A percentile compares a stretch with the other conserved stretches of the same genome.
Evolutionary conservation across 2,113 vertebrate genomes (phyloP).

Genomic region (Carassius auratus): DNA sequence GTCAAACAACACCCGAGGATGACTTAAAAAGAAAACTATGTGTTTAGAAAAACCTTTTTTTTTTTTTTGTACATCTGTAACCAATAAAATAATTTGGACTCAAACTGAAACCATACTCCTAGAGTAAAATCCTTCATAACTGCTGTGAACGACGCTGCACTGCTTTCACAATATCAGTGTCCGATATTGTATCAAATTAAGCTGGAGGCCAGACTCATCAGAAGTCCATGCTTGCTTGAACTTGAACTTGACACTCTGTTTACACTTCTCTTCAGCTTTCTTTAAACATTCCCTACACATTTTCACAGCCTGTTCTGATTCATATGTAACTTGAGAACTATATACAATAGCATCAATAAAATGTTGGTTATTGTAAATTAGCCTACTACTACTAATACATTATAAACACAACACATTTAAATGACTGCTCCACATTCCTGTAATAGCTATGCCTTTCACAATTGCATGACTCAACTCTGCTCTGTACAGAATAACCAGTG

Average conservation of each 20-base stretch:
- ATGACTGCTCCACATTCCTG: not conserved
- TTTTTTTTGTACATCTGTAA: slow-evolving; percentile 48
- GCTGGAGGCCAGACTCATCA: not conserved
- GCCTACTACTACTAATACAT: not conserved
- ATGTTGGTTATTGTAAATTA: not conserved
- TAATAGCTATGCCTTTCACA: not conserved
- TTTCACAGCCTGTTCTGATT: not conserved
- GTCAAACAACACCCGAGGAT: slow-evolving; percentile 29
- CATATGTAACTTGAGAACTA: not conserved
- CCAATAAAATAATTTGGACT: slow-evolving; percentile 40
- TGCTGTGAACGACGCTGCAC: not conserved
- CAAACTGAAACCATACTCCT: slow-evolving; percentile 13
- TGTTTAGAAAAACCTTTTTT: not conserved
- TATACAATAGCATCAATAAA: not conserved
- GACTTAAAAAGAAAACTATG: slow-evolving; percentile 47
- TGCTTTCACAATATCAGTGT: not conserved
- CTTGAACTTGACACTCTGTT: slow-evolving; percentile 24
- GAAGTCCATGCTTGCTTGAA: slow-evolving; percentile 31
- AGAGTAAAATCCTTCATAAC: not conserved
- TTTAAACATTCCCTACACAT: not conserved
- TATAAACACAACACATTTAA: not conserved
- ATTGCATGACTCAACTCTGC: not conserved
- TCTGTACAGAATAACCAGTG: not conserved
- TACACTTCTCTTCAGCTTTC: not conserved
- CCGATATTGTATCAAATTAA: not conserved